phyloP scores from a whole-genome alignment of 1,140 invertebrate genomes.

The Drosophila quadrilineata region DNA sequence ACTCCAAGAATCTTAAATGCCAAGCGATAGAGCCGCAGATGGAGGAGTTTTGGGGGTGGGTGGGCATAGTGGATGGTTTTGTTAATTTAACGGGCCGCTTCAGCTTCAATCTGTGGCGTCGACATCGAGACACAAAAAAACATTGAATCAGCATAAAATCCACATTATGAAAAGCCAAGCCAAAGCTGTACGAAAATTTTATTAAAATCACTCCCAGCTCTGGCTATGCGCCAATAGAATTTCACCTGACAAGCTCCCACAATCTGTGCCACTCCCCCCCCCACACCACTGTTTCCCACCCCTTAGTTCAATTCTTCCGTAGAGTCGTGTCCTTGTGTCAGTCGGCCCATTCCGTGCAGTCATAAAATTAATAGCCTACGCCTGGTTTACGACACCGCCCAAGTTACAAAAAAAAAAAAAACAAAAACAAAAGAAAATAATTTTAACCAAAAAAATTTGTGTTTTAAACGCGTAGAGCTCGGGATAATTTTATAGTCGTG shows the following conservation, averaged over 20 bases:
- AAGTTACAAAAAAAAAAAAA: slow-evolving; percentile 4
- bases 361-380: slow-evolving; percentile 52
- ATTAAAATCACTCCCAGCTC: slow-evolving; percentile 27
- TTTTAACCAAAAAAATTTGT: no score
- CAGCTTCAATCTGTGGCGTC: slow-evolving; percentile 33
- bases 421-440: slow-evolving; percentile 7
- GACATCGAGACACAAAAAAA: slow-evolving; percentile 11
- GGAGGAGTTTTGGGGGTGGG: no score
- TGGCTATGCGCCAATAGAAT: slow-evolving; percentile 28
- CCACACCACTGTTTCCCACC: neutral
- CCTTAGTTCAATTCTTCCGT: neutral
- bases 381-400: slow-evolving; percentile 33
- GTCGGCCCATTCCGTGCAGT: slow-evolving; percentile 24
- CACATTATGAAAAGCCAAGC: slow-evolving; percentile 40
- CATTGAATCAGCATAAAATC: slow-evolving; percentile 53
- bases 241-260: slow-evolving; percentile 37
- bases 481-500: slow-evolving; percentile 34
- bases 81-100: slow-evolving; percentile 36
- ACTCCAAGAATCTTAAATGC: no score
- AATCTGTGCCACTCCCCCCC: no score
- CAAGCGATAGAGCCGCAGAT: no score
- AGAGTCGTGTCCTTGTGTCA: slow-evolving; percentile 15
- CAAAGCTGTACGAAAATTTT: slow-evolving; percentile 24
- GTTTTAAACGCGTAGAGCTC: slow-evolving; percentile 6
- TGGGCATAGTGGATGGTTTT: neutral